phyloP scores from a whole-genome alignment of 2,888 invertebrate genomes.

The Harmothoe impar region DNA sequence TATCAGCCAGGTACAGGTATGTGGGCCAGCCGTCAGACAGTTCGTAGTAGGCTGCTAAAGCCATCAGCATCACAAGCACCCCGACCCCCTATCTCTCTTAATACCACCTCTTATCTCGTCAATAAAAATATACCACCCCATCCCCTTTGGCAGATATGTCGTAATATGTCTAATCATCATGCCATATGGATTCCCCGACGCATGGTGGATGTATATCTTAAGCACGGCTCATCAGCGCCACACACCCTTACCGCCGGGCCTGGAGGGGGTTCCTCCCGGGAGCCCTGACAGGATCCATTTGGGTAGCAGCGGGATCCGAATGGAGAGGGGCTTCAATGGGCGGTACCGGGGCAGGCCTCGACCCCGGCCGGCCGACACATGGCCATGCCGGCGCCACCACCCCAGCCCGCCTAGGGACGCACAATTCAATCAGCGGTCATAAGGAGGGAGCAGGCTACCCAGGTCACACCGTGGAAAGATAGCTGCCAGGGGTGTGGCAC shows the following conservation, averaged over 20 bases:
- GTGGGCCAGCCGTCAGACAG: background rate
- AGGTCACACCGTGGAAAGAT: slow-evolving; percentile 26
- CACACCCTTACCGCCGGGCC: background rate
- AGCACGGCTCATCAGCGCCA: background rate
- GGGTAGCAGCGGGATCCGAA: slow-evolving; percentile 6
- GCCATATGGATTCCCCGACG: too few relatives aligned
- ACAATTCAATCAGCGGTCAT: slow-evolving; percentile 19
- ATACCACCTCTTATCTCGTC: background rate
- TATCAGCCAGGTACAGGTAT: background rate
- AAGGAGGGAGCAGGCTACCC: background rate
- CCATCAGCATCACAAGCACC: slow-evolving; percentile 7
- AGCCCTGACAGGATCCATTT: slow-evolving; percentile 27
- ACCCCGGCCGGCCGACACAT: slow-evolving; percentile 23
- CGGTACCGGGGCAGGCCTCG: background rate
- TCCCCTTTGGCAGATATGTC: background rate
- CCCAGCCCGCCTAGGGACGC: background rate
- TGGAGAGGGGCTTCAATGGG: background rate
- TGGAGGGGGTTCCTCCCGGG: background rate
- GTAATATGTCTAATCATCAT: background rate
- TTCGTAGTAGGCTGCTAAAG: background rate
- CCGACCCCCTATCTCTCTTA: background rate
- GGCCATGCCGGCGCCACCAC: background rate
- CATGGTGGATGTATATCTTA: background rate
- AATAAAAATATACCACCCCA: background rate
- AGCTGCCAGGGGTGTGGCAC: slow-evolving; percentile 11